Evolutionary conservation across 2,113 vertebrate species (phyloP).

Genomic region (Platichthys stellatus): DNA sequence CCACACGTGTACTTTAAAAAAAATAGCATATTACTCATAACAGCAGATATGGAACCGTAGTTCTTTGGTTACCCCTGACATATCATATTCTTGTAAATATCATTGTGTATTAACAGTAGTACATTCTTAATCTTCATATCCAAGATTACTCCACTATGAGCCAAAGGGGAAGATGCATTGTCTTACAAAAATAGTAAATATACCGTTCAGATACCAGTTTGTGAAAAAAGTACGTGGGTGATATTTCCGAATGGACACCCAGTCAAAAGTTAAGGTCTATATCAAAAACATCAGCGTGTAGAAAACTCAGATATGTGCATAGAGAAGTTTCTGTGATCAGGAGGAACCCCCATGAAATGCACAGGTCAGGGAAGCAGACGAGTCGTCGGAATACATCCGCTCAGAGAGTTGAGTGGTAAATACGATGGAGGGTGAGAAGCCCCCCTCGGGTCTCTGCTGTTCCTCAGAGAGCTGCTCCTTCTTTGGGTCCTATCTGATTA

Average conservation of each 20-base stretch:
- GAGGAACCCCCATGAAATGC: conserved; percentile 68
- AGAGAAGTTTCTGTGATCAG: conserved; percentile 66
- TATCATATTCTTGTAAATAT: conserved; percentile 80
- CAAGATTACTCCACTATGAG: conserved; percentile 79
- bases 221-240: conserved; percentile 76
- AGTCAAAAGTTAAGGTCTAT: conserved; percentile 57
- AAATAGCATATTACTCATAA: conserved; percentile 80
- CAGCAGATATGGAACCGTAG: conserved; percentile 85
- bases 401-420: conserved; percentile 28
- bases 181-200: conserved; percentile 70
- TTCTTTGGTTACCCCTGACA: conserved; percentile 98
- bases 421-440: conserved; percentile 5
- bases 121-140: conserved; percentile 83
- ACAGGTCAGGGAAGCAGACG: conserved; percentile 54
- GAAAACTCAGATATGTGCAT: conserved; percentile 77
- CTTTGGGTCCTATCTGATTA: conserved; percentile 75
- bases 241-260: conserved; percentile 52
- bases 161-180: conserved; percentile 47
- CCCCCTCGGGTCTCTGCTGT: conserved; percentile 25
- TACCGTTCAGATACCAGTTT: conserved; percentile 70
- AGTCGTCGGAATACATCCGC: conserved; percentile 25
- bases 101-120: conserved; percentile 84
- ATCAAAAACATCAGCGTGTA: conserved; percentile 71
- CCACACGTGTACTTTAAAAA: conserved; percentile 73
- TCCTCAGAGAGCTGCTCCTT: conserved; percentile 47